Evolutionary conservation across 2,113 vertebrate genomes (phyloP).

Genomic region (Hippoglossus stenolepis): DNA sequence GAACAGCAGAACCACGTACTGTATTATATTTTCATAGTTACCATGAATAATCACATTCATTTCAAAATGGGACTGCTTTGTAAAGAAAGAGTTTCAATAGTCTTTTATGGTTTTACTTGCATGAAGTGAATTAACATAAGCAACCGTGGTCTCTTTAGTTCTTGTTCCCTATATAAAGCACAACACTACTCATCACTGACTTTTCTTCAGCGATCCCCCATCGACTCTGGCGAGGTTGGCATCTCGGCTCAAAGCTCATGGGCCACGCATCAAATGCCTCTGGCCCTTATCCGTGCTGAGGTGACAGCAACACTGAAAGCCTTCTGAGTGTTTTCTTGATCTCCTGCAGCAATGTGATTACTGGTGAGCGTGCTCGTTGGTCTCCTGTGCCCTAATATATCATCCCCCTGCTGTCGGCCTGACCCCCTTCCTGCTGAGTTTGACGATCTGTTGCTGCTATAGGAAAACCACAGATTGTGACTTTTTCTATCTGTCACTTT

Average conservation of each 20-base stretch:
- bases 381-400: conserved; percentile 17
- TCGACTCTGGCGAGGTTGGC: neutral
- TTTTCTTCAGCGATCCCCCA: neutral
- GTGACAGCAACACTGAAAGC: conserved; percentile 10
- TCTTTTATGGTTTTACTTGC: neutral
- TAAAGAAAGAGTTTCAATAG: neutral
- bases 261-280: neutral
- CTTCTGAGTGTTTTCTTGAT: conserved; percentile 24
- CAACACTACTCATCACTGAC: neutral
- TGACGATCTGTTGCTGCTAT: neutral
- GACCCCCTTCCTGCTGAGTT: conserved; percentile 9
- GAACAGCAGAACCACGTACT: neutral
- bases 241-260: neutral
- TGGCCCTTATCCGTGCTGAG: neutral
- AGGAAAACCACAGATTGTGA: conserved; percentile 3
- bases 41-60: neutral
- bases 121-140: neutral
- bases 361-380: neutral
- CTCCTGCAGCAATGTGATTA: conserved; percentile 35
- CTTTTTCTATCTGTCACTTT: neutral
- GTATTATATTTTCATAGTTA: neutral
- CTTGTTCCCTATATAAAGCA: neutral
- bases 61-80: neutral
- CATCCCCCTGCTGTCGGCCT: conserved; percentile 12
- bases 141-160: neutral